phyloP scores from a whole-genome alignment of 1,140 invertebrate species.

The Melitaea cinxia region DNA sequence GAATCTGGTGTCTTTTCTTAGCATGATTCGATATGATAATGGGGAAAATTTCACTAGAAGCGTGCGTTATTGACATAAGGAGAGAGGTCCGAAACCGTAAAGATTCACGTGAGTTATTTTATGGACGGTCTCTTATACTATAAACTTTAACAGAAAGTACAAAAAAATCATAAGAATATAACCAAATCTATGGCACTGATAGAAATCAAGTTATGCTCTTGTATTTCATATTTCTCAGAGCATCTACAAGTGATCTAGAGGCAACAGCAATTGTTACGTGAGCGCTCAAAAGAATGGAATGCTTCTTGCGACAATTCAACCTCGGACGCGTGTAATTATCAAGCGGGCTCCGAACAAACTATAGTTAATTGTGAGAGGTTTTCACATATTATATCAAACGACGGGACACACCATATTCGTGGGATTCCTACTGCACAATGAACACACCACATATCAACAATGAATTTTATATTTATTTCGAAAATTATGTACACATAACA shows the following conservation, averaged over 20 bases:
- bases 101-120: too few relatives aligned
- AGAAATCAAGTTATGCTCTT: background rate
- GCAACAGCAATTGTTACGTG: constrained; percentile 50
- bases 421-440: constrained; percentile 26
- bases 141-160: too few relatives aligned
- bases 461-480: background rate
- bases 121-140: too few relatives aligned
- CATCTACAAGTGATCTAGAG: constrained; percentile 2
- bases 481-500: too few relatives aligned
- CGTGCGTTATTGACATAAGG: too few relatives aligned
- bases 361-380: constrained; percentile 49
- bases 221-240: background rate
- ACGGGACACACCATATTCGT: constrained; percentile 39
- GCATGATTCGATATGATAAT: too few relatives aligned
- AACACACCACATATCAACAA: constrained; percentile 1
- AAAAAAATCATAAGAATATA: too few relatives aligned
- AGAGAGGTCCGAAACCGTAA: too few relatives aligned
- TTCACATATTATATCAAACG: constrained; percentile 46
- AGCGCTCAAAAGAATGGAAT: constrained; percentile 59
- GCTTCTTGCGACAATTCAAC: constrained; percentile 63
- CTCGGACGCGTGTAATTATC: constrained; percentile 50
- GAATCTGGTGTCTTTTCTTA: too few relatives aligned
- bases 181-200: too few relatives aligned
- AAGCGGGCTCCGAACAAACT: constrained; percentile 25
- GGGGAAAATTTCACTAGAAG: too few relatives aligned